Evolutionary conservation across 2,797 vertebrate genomes (phyloP).

Genomic region (Gymnodraco acuticeps): DNA sequence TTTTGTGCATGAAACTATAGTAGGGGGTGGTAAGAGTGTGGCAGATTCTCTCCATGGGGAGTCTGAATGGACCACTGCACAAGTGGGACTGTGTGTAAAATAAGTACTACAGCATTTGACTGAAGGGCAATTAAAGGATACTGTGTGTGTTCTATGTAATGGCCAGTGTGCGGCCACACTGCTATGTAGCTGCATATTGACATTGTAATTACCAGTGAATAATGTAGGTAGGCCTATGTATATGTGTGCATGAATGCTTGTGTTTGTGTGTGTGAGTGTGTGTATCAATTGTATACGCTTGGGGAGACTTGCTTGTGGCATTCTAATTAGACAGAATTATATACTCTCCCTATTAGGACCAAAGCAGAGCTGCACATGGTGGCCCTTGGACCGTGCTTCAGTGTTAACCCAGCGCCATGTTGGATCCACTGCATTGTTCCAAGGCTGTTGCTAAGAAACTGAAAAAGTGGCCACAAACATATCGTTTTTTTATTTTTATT

Average conservation of each 20-base stretch:
- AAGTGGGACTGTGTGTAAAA: conserved; percentile 56
- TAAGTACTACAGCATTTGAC: conserved; percentile 62
- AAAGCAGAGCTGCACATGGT: conserved; percentile 6
- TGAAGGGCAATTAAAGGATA: conserved; percentile 77
- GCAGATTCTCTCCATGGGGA: conserved; percentile 63
- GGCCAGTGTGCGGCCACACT: conserved; percentile 42
- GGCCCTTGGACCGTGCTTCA: conserved; percentile 6
- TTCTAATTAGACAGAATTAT: conserved; percentile 72
- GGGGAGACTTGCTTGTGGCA: conserved; percentile 61
- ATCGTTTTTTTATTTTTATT: too few relatives aligned
- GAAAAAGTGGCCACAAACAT: neutral
- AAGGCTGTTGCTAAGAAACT: conserved; percentile 39
- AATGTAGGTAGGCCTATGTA: conserved; percentile 40
- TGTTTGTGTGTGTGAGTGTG: conserved; percentile 24
- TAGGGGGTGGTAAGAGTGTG: conserved; percentile 31
- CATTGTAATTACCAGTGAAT: conserved; percentile 74
- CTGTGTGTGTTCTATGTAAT: conserved; percentile 32
- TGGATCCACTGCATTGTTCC: conserved; percentile 7
- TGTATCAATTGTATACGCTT: conserved; percentile 45
- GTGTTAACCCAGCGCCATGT: conserved; percentile 21
- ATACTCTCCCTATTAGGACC: conserved; percentile 47
- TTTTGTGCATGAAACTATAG: conserved; percentile 9
- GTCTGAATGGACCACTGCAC: conserved; percentile 70
- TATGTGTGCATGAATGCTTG: conserved; percentile 35
- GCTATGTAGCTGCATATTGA: conserved; percentile 62